Evolutionary conservation across 2,888 invertebrate species (phyloP), one percentile per base, ranked within the genome.

Genomic region (Ernsta delagoae): DNA sequence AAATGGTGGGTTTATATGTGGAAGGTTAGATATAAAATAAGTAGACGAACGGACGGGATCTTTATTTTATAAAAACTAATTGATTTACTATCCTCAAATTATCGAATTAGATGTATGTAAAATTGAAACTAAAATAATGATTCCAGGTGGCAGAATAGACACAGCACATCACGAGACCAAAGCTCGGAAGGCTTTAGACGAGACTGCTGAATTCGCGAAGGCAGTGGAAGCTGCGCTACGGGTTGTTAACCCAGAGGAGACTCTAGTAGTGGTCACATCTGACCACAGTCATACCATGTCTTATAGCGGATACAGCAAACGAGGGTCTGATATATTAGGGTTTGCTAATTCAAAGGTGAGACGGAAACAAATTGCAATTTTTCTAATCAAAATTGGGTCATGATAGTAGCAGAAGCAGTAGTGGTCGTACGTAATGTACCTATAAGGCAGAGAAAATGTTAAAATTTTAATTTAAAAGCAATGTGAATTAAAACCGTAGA

Each of bases 261-360:
- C 98, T 0, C 89, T 98, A 34, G 94, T 98, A 8, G 94, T 98
- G 1, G 97, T 97, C 11, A 97, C 97, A 0, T 94, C 97, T 0
- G 97, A 97, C 86, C 97, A 97, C 80, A 95, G 97, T 1, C 97
- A 97, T 81, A 95, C 96, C 0, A 95, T 97, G 94, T 94, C 94
- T 9, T 94, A 96, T 68, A 95, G 94, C 36, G 97, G 97, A 0
- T 97, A 97, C 82, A 95, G 96, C 54, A 91, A 94, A 61, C 89
- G 97, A 45, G 94, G 94, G 0, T 81, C 87, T 0, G 90, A 93
- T 75, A 92, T 94, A 71, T 78, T 92, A 43, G 94, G 93, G 56
- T 80, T 92, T 9, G 78, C 80, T 8, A 89, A 86, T 70, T 48
- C 70, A n/a, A 88, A 80, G 83, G 92, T 91, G 71, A 12, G 48